phyloP scores from a whole-genome alignment of 2,888 invertebrate genomes.

The Sphecodes monilicornis region DNA sequence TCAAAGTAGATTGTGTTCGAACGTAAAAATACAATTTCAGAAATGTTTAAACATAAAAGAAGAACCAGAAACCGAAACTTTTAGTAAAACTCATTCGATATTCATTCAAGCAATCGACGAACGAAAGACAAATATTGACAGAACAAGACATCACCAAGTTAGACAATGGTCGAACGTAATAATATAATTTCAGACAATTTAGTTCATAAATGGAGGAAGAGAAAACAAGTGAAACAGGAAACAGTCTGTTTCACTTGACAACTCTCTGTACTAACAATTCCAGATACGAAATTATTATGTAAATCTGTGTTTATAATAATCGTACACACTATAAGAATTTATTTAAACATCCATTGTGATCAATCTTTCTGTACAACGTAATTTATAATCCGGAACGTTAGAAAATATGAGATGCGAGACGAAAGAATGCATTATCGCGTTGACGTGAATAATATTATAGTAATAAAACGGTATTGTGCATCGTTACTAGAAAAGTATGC shows the following conservation, averaged over 20 bases:
- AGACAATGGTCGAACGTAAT: not conserved
- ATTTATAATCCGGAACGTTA: not conserved
- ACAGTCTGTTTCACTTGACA: not conserved
- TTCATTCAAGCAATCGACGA: not conserved
- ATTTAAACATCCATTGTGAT: not conserved
- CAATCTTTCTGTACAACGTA: not conserved
- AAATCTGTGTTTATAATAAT: not conserved
- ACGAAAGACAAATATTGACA: not conserved
- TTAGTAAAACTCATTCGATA: not conserved
- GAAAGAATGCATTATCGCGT: conserved; percentile 1
- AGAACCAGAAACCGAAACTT: not conserved
- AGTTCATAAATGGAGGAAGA: no score
- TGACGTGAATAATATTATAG: not conserved
- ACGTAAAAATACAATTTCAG: no score
- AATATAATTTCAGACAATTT: not conserved
- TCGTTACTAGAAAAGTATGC: not conserved
- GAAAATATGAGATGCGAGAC: not conserved
- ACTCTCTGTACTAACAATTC: not conserved
- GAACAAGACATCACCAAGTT: not conserved
- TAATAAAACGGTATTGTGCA: not conserved
- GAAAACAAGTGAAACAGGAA: not conserved
- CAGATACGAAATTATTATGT: not conserved
- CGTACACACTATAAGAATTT: not conserved
- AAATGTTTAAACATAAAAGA: not conserved
- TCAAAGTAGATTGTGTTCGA: not conserved